These are phyloP conservation scores for Taxidea taxus DNA, from an alignment of 2,113 vertebrate genomes.

Conservation along the genomic window DNA sequence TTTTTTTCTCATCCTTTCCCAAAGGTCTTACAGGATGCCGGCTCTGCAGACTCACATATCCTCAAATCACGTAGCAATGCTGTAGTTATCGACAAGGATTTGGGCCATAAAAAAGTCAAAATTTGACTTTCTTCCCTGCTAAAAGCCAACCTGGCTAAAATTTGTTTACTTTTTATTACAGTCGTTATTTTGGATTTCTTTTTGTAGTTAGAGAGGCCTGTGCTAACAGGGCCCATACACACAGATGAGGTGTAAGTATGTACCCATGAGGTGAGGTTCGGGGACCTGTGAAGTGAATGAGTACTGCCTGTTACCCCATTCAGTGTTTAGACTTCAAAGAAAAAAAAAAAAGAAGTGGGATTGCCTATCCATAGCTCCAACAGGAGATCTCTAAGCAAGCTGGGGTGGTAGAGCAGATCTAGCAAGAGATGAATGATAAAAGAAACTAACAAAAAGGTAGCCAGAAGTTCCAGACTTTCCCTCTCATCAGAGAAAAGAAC, in stretches of 20 bases:
- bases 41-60: background rate
- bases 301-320: background rate
- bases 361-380: background rate
- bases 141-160: background rate
- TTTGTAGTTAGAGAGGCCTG: background rate
- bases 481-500: background rate
- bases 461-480: background rate
- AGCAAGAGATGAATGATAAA: background rate
- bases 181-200: background rate
- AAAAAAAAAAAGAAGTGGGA: background rate
- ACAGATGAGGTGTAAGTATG: background rate
- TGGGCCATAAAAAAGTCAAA: background rate
- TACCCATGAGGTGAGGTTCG: rapidly evolving
- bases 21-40: background rate
- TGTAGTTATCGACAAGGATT: background rate
- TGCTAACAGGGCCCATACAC: background rate
- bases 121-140: background rate
- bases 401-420: background rate
- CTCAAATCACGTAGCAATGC: background rate
- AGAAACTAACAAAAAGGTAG: background rate
- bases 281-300: background rate
- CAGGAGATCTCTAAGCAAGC: background rate
- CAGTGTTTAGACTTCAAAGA: background rate
- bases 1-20: background rate
- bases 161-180: background rate